Base-by-base conservation (phyloP, 1,140 invertebrate genomes). In the Cylas formicarius region DNA sequence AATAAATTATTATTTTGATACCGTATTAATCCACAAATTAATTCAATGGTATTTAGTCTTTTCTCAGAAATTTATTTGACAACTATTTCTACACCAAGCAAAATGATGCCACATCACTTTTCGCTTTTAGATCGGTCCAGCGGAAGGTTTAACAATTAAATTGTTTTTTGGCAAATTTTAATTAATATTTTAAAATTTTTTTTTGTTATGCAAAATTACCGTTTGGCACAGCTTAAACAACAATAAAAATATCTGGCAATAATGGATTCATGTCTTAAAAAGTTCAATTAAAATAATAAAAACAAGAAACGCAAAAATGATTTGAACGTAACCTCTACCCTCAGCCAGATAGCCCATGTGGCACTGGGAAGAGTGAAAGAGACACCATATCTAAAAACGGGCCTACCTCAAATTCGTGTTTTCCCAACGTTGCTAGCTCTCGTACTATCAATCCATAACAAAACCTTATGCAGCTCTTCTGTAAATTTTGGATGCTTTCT, bases 391-490 rank as follows among this genome's bases (percentile, higher is more conserved):
- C 36, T 14, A 39, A 39, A 39, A 39, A 39, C 20, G 17, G 19
- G 27, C 38, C 11, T 24, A 41, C 38, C 38, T 41, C 10, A 41
- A 41, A 41, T 41, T n/a, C n/a, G n/a, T n/a, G n/a, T n/a, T n/a
- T n/a, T n/a, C n/a, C n/a, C n/a, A n/a, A n/a, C n/a, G n/a, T n/a
- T n/a, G n/a, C n/a, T n/a, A n/a, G n/a, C n/a, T n/a, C n/a, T n/a
- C n/a, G n/a, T n/a, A n/a, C n/a, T n/a, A n/a, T n/a, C n/a, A n/a
- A n/a, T n/a, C n/a, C n/a, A n/a, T n/a, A n/a, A n/a, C n/a, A n/a
- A n/a, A n/a, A n/a, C n/a, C n/a, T n/a, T n/a, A n/a, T n/a, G n/a
- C n/a, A n/a, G n/a, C n/a, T n/a, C n/a, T n/a, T n/a, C n/a, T n/a
- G n/a, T n/a, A n/a, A n/a, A n/a, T n/a, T n/a, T n/a, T n/a, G n/a